Evolutionary conservation across 2,113 vertebrate species (phyloP).

Genomic region (Cromileptes altivelis): DNA sequence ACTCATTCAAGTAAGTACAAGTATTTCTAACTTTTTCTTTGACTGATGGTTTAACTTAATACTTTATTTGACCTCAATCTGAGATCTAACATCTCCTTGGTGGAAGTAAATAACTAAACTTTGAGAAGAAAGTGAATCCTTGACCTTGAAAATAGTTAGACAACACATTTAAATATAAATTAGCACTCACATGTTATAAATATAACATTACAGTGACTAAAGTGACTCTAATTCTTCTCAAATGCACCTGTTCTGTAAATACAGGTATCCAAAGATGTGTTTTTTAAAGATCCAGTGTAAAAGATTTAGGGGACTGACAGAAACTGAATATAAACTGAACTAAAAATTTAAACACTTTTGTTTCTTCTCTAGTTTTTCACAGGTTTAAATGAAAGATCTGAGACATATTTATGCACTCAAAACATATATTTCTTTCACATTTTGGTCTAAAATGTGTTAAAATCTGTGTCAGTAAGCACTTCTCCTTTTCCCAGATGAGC

Average conservation of each 20-base stretch:
- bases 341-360: no score
- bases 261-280: neutral
- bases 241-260: neutral
- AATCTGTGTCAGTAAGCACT: no score
- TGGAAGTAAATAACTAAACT: neutral
- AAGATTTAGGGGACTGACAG: no score
- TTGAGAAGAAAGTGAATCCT: neutral
- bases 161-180: neutral
- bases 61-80: neutral
- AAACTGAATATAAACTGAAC: no score
- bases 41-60: neutral
- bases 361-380: no score
- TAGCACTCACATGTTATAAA: neutral
- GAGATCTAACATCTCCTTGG: neutral
- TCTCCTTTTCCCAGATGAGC: no score
- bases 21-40: neutral
- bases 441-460: no score
- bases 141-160: neutral
- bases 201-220: neutral
- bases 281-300: neutral
- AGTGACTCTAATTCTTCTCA: neutral
- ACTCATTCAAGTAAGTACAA: neutral
- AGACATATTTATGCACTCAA: no score
- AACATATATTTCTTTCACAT: no score
- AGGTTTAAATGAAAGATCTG: no score